Percentiles rank a stretch among this genome's conserved stretches.
These are phyloP conservation scores for Vanessa cardui DNA, from an alignment of 2,888 invertebrate species.

Conservation along the genomic window DNA sequence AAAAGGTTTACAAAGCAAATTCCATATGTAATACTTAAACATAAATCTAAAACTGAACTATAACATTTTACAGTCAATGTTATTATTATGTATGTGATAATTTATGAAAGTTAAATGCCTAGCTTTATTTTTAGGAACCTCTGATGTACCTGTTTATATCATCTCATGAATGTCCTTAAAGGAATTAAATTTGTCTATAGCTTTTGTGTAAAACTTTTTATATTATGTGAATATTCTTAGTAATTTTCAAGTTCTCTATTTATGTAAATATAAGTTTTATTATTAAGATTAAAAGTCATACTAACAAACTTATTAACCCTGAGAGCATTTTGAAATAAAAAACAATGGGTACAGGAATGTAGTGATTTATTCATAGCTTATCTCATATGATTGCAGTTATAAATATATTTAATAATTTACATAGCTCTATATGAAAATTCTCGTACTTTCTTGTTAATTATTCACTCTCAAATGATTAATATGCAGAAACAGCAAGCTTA, in stretches of 20 bases:
- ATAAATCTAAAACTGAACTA: conserved; percentile 45
- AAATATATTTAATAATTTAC: conserved; percentile 10
- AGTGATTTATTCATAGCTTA: conserved; percentile 21
- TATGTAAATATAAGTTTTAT: neutral
- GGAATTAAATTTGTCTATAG: neutral
- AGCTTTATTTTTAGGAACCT: conserved; percentile 4
- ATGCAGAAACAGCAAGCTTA: conserved; percentile 20
- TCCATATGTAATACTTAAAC: conserved; percentile 75
- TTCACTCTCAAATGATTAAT: neutral
- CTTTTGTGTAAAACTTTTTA: neutral
- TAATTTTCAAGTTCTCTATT: neutral
- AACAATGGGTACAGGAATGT: conserved; percentile 17
- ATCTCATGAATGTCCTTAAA: neutral
- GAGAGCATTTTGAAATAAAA: conserved; percentile 14
- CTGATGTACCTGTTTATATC: conserved; percentile 18
- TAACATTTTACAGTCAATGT: neutral
- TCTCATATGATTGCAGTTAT: neutral
- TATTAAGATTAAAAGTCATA: too few species aligned
- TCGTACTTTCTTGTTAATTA: neutral
- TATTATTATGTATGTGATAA: neutral
- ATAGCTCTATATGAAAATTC: neutral
- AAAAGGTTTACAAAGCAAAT: conserved; percentile 93
- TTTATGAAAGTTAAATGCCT: conserved; percentile 1
- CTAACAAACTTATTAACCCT: neutral
- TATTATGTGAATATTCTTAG: neutral